Evolutionary conservation across 2,888 invertebrate species (phyloP).

Genomic region (Hartigia nigra): DNA sequence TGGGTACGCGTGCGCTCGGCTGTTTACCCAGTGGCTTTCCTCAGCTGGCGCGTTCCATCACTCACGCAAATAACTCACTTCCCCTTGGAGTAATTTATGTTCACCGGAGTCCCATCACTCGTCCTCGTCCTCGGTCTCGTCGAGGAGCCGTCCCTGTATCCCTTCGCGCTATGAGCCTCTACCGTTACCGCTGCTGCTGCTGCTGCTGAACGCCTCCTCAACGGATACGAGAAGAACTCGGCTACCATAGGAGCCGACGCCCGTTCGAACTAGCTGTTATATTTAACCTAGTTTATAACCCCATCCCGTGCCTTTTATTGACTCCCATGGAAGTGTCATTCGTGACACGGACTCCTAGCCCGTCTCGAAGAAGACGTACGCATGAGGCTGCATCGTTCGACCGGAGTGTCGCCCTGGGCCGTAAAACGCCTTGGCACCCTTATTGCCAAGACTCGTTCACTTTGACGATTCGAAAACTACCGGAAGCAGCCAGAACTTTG

Average conservation of each 20-base stretch:
- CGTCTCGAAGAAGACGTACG: no score
- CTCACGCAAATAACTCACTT: slow-evolving; percentile 66
- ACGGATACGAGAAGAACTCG: slow-evolving; percentile 1
- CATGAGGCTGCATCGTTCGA: neutral
- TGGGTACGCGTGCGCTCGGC: slow-evolving; percentile 39
- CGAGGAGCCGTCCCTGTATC: slow-evolving; percentile 21
- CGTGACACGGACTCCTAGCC: neutral
- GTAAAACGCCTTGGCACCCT: neutral
- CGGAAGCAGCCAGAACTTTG: neutral
- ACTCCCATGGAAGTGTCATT: slow-evolving; percentile 23
- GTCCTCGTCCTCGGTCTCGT: slow-evolving; percentile 26
- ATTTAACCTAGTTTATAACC: slow-evolving; percentile 43
- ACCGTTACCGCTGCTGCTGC: neutral
- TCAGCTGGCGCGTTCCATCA: slow-evolving; percentile 66
- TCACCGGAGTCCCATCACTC: slow-evolving; percentile 57
- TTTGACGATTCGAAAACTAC: neutral
- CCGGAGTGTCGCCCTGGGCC: neutral
- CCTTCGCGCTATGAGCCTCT: slow-evolving; percentile 2
- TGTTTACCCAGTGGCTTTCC: slow-evolving; percentile 54
- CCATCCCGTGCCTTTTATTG: slow-evolving; percentile 36
- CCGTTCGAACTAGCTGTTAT: slow-evolving; percentile 28
- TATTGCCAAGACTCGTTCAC: neutral
- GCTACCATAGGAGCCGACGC: neutral
- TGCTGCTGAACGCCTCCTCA: neutral
- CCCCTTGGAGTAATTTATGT: slow-evolving; percentile 63